A percentile compares a stretch with the other conserved stretches of the same genome.
Conservation (phyloP, 1,140 invertebrate genomes). For the Psix sp. region DNA sequence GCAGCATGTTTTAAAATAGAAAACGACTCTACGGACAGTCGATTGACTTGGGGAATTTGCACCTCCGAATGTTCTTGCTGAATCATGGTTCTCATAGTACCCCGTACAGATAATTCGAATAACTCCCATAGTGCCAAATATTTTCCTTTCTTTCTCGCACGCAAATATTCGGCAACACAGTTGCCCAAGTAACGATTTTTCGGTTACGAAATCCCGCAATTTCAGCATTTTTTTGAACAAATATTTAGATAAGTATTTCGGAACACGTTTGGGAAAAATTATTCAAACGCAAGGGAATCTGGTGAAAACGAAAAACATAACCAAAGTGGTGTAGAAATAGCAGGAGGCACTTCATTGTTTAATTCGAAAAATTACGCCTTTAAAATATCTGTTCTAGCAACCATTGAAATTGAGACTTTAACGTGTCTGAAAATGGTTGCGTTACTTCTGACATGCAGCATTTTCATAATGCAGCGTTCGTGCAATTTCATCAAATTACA, state of each 20-base stretch:
- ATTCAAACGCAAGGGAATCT: not conserved
- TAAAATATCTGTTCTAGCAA: too few relatives aligned
- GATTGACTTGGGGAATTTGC: constrained; percentile 51
- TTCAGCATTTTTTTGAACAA: constrained; percentile 26
- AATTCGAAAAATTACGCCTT: too few relatives aligned
- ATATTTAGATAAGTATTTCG: not conserved
- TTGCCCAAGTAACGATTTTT: constrained; percentile 31
- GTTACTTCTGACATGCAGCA: too few relatives aligned
- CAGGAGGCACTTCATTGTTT: too few relatives aligned
- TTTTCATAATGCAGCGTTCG: too few relatives aligned
- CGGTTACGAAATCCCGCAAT: too few relatives aligned
- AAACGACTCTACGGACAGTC: constrained; percentile 37
- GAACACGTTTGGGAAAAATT: too few relatives aligned
- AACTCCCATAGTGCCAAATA: constrained; percentile 28
- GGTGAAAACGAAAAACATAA: too few relatives aligned
- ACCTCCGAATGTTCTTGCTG: constrained; percentile 19
- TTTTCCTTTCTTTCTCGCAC: constrained; percentile 11
- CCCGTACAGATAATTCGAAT: constrained; percentile 27
- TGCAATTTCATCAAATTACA: constrained; percentile 11
- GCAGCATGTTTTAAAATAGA: constrained; percentile 39
- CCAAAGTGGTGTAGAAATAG: too few relatives aligned
- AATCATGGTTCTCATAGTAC: constrained; percentile 45
- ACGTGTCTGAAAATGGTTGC: too few relatives aligned
- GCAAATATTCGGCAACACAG: constrained; percentile 30
- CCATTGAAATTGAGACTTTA: too few relatives aligned